phyloP scores from a whole-genome alignment of 2,113 vertebrate genomes.

The Chrysemys picta region DNA sequence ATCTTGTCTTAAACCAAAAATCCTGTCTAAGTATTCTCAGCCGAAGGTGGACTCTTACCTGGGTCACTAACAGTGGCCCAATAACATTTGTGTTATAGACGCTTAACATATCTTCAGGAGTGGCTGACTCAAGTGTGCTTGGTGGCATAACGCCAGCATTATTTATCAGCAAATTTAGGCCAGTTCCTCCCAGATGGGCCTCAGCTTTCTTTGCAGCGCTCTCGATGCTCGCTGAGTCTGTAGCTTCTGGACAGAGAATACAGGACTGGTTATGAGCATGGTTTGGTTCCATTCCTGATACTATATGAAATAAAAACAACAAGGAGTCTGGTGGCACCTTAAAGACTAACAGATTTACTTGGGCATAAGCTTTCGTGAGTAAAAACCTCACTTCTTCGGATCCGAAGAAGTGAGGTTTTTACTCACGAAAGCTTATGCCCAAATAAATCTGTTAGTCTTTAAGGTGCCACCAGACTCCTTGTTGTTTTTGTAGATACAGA shows the following conservation, averaged over 20 bases:
- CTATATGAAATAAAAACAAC: not conserved
- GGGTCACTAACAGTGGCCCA: slow-evolving; percentile 58
- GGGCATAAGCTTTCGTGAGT: too few relatives aligned
- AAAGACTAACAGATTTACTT: too few relatives aligned
- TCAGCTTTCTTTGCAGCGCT: slow-evolving; percentile 7
- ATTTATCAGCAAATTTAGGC: slow-evolving; percentile 64
- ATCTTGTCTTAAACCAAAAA: not conserved
- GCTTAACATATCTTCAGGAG: slow-evolving; percentile 42
- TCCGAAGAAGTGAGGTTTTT: too few relatives aligned
- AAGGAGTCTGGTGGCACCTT: too few relatives aligned
- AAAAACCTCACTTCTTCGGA: too few relatives aligned
- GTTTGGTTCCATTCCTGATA: not conserved
- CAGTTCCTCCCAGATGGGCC: not conserved
- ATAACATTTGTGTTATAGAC: slow-evolving; percentile 54
- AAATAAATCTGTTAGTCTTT: too few relatives aligned
- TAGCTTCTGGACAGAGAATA: slow-evolving; percentile 7
- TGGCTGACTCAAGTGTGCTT: not conserved
- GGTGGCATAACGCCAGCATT: slow-evolving; percentile 48
- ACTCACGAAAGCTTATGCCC: too few relatives aligned
- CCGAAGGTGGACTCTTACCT: slow-evolving; percentile 7
- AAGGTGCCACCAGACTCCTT: too few relatives aligned
- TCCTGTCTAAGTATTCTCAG: not conserved
- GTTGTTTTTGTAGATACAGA: too few relatives aligned
- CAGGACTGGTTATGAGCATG: not conserved
- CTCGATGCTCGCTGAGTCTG: not conserved